phyloP scores from a whole-genome alignment of 2,888 invertebrate species.

The Epistrophe eligans region DNA sequence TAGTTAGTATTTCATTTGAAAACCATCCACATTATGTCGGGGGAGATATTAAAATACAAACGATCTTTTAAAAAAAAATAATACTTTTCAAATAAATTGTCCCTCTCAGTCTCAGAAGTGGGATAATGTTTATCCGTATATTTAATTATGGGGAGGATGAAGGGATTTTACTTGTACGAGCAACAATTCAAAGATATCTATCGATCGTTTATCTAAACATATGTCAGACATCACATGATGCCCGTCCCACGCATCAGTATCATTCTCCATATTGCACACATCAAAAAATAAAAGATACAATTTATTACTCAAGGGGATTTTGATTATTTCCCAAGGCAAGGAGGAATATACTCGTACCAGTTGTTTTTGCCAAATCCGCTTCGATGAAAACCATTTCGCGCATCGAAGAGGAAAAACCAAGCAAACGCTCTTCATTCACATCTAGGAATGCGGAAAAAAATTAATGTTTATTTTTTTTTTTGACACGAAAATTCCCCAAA shows the following conservation, averaged over 20 bases:
- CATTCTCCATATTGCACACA: background rate
- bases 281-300: slow-evolving; percentile 14
- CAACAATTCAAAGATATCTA: slow-evolving; percentile 40
- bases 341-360: background rate
- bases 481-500: slow-evolving; percentile 9
- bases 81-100: slow-evolving; percentile 12
- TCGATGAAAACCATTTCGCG: slow-evolving; percentile 46
- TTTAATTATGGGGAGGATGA: slow-evolving; percentile 19
- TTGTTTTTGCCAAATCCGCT: slow-evolving; percentile 1
- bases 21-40: slow-evolving; percentile 1
- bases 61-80: background rate
- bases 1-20: background rate
- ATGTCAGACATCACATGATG: slow-evolving; percentile 1
- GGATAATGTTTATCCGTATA: slow-evolving; percentile 10
- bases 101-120: slow-evolving; percentile 34
- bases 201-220: slow-evolving; percentile 40
- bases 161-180: slow-evolving; percentile 34
- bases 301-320: slow-evolving; percentile 42
- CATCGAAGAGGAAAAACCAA: slow-evolving; percentile 10
- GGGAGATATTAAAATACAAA: background rate
- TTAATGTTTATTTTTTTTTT: background rate
- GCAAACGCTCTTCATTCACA: background rate
- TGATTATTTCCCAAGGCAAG: background rate
- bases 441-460: slow-evolving; percentile 57
- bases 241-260: slow-evolving; percentile 21